Percentiles rank a stretch among this genome's conserved stretches.
phyloP scores from a whole-genome alignment of 2,888 invertebrate genomes.

The Cylindroiulus punctatus region DNA sequence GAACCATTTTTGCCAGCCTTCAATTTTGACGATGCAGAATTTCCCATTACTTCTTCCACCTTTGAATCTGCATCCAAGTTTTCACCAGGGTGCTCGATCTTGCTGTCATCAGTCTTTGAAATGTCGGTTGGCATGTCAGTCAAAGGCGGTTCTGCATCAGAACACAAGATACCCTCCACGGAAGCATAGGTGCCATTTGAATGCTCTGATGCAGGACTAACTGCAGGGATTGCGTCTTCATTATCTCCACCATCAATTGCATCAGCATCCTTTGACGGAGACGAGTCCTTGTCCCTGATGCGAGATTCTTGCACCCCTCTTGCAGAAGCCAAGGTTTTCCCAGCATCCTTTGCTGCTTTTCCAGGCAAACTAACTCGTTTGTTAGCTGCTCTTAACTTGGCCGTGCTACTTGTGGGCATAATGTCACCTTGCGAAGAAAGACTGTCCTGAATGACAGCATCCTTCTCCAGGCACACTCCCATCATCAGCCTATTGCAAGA shows the following conservation, averaged over 20 bases:
- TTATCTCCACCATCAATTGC: neutral
- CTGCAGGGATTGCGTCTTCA: neutral
- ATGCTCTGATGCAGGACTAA: neutral
- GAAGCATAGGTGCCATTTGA: neutral
- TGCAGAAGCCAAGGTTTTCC: neutral
- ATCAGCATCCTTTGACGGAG: neutral
- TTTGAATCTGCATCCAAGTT: neutral
- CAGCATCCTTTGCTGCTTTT: neutral
- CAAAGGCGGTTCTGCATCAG: slow-evolving; percentile 2
- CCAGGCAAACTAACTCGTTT: neutral
- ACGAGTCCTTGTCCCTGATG: neutral
- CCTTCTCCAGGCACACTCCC: slow-evolving; percentile 44
- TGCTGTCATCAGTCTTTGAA: neutral
- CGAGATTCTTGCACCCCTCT: neutral
- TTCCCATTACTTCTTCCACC: neutral
- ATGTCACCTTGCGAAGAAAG: neutral
- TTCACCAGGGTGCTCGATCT: neutral
- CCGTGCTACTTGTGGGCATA: slow-evolving; percentile 47
- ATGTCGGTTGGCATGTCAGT: neutral
- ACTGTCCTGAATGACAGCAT: neutral
- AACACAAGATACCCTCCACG: neutral
- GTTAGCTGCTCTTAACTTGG: slow-evolving; percentile 14
- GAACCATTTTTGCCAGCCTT: neutral
- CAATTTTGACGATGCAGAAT: neutral
- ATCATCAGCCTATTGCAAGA: neutral